Conservation (phyloP, 2,113 vertebrate genomes). For the Cranoglanis bouderius region DNA sequence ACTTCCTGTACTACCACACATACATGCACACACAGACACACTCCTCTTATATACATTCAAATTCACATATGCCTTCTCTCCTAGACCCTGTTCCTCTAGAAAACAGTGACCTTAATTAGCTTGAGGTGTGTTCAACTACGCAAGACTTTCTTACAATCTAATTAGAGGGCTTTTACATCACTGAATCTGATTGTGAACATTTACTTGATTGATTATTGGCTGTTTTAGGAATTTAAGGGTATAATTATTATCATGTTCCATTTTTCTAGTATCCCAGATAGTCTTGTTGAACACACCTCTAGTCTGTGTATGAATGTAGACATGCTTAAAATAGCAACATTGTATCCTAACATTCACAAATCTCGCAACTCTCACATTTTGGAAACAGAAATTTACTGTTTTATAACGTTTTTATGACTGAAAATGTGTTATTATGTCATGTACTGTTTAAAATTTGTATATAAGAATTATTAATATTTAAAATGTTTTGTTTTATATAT, state of each 20-base stretch:
- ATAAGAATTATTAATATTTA: slow-evolving; percentile 98
- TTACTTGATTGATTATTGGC: slow-evolving; percentile 46
- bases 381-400: slow-evolving; percentile 82
- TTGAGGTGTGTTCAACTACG: slow-evolving; percentile 71
- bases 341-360: slow-evolving; percentile 75
- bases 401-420: slow-evolving; percentile 86
- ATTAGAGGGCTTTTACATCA: slow-evolving; percentile 40
- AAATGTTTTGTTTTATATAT: slow-evolving; percentile 91
- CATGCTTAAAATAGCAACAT: slow-evolving; percentile 73
- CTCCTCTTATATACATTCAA: slow-evolving; percentile 44
- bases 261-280: slow-evolving; percentile 33
- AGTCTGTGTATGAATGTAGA: slow-evolving; percentile 75
- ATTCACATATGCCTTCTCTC: slow-evolving; percentile 68
- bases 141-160: slow-evolving; percentile 23
- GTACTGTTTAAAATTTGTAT: slow-evolving; percentile 92
- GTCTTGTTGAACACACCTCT: slow-evolving; percentile 67
- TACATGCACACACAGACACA: slow-evolving; percentile 51
- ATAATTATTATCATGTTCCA: slow-evolving; percentile 37
- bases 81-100: slow-evolving; percentile 63
- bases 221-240: slow-evolving; percentile 47
- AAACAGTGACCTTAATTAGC: slow-evolving; percentile 74
- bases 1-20: slow-evolving; percentile 38
- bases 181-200: slow-evolving; percentile 31
- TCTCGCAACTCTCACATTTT: slow-evolving; percentile 80
- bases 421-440: slow-evolving; percentile 80